phyloP scores from a whole-genome alignment of 2,113 vertebrate species.

The Lasiurus cinereus region DNA sequence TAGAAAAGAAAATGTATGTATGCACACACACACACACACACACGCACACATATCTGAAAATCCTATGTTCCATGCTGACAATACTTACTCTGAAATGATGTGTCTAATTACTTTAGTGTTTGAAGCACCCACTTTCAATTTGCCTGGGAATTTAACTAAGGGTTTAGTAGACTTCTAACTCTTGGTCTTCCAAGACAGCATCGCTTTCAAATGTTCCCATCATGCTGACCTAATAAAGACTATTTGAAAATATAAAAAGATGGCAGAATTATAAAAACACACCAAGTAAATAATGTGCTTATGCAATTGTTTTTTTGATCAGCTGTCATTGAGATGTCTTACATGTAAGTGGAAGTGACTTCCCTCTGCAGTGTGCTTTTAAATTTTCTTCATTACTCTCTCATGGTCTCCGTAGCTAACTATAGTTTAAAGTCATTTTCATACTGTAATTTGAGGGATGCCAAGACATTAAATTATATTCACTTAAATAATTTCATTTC shows the following conservation, averaged over 20 bases:
- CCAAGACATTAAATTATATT: slow-evolving; percentile 81
- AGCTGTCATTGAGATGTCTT: neutral
- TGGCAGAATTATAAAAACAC: slow-evolving; percentile 52
- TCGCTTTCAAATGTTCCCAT: slow-evolving; percentile 27
- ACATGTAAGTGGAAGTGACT: neutral
- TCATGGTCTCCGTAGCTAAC: slow-evolving; percentile 56
- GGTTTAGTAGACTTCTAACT: slow-evolving; percentile 28
- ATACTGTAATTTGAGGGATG: slow-evolving; percentile 82
- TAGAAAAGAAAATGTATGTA: neutral
- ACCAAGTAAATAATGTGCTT: neutral
- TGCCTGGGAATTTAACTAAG: neutral
- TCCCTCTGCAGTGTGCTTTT: slow-evolving; percentile 62
- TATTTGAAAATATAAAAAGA: slow-evolving; percentile 59
- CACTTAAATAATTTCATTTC: slow-evolving; percentile 82
- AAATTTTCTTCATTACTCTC: slow-evolving; percentile 36
- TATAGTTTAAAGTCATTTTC: slow-evolving; percentile 83
- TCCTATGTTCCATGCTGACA: neutral
- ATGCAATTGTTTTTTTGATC: slow-evolving; percentile 60
- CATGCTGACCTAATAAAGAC: slow-evolving; percentile 42
- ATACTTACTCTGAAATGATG: neutral
- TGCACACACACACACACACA: no score
- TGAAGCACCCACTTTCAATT: neutral
- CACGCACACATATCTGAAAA: neutral
- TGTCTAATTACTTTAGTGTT: neutral
- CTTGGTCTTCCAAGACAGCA: slow-evolving; percentile 13